Evolutionary conservation across 2,888 invertebrate genomes (phyloP).

Genomic region (Plebejus argus): DNA sequence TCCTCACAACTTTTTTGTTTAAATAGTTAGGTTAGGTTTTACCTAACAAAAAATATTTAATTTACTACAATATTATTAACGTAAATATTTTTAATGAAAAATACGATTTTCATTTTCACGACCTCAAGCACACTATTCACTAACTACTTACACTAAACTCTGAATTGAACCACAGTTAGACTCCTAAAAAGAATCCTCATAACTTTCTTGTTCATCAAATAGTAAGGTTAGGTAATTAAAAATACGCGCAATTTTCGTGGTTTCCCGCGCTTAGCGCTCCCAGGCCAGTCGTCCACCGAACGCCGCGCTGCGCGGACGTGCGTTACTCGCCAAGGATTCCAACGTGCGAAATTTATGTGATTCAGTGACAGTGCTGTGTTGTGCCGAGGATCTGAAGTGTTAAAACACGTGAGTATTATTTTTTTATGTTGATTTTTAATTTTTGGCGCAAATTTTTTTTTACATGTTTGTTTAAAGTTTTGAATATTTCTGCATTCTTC

Average conservation of each 20-base stretch:
- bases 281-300: constrained; percentile 6
- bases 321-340: not conserved
- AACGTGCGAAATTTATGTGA: constrained; percentile 20
- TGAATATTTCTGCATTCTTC: not conserved
- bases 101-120: too few relatives aligned
- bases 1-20: too few relatives aligned
- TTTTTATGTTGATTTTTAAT: not conserved
- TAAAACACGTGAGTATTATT: not conserved
- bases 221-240: not conserved
- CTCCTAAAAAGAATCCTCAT: too few relatives aligned
- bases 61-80: too few relatives aligned
- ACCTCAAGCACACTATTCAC: too few relatives aligned
- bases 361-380: not conserved
- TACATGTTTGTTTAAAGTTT: not conserved
- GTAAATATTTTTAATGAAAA: too few relatives aligned
- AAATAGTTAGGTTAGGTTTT: too few relatives aligned
- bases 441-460: not conserved
- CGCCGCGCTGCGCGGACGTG: not conserved
- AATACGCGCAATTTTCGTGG: constrained; percentile 25
- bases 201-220: not conserved
- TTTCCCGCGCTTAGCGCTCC: constrained; percentile 28
- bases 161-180: too few relatives aligned
- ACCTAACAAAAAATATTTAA: too few relatives aligned
- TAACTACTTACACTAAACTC: too few relatives aligned
- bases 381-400: constrained; percentile 11